Percentiles rank a stretch among this genome's conserved stretches.
phyloP scores from a whole-genome alignment of 2,113 vertebrate species.

The Synchiropus splendidus region DNA sequence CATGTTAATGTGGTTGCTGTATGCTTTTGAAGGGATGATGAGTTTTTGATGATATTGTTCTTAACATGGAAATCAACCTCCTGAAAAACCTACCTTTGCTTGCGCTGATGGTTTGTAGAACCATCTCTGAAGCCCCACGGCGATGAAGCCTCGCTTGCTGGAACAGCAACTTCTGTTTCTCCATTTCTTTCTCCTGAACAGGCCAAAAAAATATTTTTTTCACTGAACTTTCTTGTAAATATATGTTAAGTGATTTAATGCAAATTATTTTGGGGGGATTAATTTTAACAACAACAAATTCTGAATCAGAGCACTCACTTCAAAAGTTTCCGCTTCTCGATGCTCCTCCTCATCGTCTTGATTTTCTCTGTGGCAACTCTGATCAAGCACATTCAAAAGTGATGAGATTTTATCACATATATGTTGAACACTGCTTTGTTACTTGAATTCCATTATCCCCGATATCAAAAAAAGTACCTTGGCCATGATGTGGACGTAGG shows the following conservation, averaged over 20 bases:
- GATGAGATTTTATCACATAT: too few species aligned
- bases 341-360: conserved; percentile 76
- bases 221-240: not conserved
- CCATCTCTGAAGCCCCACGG: conserved; percentile 88
- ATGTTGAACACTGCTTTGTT: too few species aligned
- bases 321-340: conserved; percentile 87
- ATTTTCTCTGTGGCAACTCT: conserved; percentile 87
- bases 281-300: too few species aligned
- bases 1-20: too few species aligned
- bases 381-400: conserved; percentile 18
- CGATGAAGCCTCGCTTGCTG: conserved; percentile 87
- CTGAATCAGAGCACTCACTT: conserved; percentile 67
- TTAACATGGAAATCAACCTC: too few species aligned
- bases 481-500: conserved; percentile 88
- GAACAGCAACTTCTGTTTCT: conserved; percentile 89
- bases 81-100: conserved; percentile 75
- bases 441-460: too few species aligned
- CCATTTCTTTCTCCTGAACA: conserved; percentile 89
- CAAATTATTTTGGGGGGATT: too few species aligned
- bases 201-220: conserved; percentile 3
- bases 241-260: too few species aligned
- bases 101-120: conserved; percentile 85
- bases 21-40: too few species aligned
- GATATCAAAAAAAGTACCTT: conserved; percentile 72
- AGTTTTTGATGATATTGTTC: too few species aligned